Percentiles rank a stretch among this genome's conserved stretches.
phyloP scores from a whole-genome alignment of 2,797 vertebrate species.

The Dendrocincla tyrannina region DNA sequence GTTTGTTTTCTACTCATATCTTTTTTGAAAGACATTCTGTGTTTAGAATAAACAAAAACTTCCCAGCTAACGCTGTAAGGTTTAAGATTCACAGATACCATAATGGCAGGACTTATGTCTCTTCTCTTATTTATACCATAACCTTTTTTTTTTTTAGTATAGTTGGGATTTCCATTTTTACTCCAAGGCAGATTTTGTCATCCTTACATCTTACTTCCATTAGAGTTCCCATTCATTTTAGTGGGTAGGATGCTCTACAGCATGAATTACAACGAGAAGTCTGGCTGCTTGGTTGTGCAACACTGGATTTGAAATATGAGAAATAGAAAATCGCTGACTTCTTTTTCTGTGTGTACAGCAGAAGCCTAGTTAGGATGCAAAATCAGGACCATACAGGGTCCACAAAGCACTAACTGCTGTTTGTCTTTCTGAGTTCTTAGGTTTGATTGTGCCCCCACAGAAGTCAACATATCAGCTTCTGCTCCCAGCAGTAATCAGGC shows the following conservation, averaged over 20 bases:
- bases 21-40: background rate
- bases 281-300: conserved; percentile 5
- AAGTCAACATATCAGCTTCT: background rate
- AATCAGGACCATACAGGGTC: background rate
- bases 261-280: conserved; percentile 11
- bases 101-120: background rate
- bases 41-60: conserved; percentile 19
- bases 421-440: background rate
- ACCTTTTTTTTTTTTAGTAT: background rate
- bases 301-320: background rate
- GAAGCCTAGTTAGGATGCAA: background rate
- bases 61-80: background rate
- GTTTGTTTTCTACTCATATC: conserved; percentile 26
- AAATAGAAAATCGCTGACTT: background rate
- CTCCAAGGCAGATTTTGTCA: conserved; percentile 4
- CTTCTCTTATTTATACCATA: background rate
- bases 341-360: background rate
- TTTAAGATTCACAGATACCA: background rate
- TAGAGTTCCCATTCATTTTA: conserved; percentile 14
- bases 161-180: conserved; percentile 18
- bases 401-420: background rate
- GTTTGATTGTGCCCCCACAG: background rate
- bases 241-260: background rate
- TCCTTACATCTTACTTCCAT: conserved; percentile 27
- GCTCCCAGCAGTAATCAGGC: background rate